These are phyloP conservation scores for Periophthalmus modestus DNA, from an alignment of 2,113 vertebrate species.

Conservation along the genomic window DNA sequence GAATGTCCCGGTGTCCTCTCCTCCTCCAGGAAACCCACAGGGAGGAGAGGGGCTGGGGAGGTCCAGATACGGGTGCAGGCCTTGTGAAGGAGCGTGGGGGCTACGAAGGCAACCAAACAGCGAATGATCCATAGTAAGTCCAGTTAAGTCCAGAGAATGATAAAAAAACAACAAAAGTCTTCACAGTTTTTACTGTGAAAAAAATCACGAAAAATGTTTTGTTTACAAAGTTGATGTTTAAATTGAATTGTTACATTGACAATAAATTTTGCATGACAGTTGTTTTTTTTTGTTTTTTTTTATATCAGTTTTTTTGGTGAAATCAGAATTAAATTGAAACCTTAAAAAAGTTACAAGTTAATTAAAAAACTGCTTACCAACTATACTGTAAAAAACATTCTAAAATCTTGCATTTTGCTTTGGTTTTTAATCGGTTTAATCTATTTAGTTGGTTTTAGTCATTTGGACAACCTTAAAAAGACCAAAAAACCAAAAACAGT, in stretches of 20 bases:
- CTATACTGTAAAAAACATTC: not conserved
- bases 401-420: not conserved
- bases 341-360: too few species aligned
- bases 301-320: not conserved
- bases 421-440: not conserved
- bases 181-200: not conserved
- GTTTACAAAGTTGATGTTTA: not conserved
- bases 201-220: not conserved
- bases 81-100: conserved; percentile 85
- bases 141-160: conserved; percentile 30
- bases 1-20: conserved; percentile 82
- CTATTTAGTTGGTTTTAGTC: not conserved
- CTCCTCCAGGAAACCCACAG: conserved; percentile 83
- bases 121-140: conserved; percentile 89
- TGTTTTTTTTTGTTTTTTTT: too few species aligned
- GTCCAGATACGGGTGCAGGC: conserved; percentile 89
- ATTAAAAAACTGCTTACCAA: too few species aligned
- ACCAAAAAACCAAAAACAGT: not conserved
- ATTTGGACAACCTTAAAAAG: not conserved
- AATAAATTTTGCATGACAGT: not conserved
- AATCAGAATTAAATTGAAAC: too few species aligned
- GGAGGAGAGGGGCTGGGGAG: conserved; percentile 82
- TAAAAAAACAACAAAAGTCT: conserved; percentile 4
- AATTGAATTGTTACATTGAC: not conserved
- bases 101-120: conserved; percentile 92